These are phyloP conservation scores for Amblyopsis rosae DNA, from an alignment of 2,113 vertebrate genomes.

Conservation along the genomic window DNA sequence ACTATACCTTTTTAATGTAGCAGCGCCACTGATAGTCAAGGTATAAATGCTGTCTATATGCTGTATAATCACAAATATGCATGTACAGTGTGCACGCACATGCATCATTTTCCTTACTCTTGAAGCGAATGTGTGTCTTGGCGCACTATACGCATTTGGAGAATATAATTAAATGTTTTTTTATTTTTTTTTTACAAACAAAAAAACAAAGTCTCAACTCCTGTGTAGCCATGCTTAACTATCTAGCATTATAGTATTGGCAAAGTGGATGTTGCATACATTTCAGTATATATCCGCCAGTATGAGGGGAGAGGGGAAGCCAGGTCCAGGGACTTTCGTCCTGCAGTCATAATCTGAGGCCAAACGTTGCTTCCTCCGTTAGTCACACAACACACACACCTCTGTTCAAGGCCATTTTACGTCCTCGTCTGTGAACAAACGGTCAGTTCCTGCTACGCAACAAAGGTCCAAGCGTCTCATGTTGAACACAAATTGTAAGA, in stretches of 20 bases:
- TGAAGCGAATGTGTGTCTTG: no score
- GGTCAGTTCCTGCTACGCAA: neutral
- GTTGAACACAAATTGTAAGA: neutral
- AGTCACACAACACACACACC: constrained; percentile 32
- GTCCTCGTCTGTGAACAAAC: neutral
- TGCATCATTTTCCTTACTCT: no score
- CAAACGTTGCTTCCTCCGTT: constrained; percentile 69
- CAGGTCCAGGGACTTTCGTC: constrained; percentile 50
- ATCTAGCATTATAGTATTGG: neutral
- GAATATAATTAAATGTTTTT: no score
- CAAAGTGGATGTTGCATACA: neutral
- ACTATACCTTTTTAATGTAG: no score
- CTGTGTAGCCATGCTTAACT: neutral
- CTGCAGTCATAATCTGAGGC: constrained; percentile 71
- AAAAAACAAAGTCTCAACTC: no score
- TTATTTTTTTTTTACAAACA: no score
- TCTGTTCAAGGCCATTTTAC: neutral
- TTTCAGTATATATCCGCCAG: constrained; percentile 7
- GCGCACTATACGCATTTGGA: no score
- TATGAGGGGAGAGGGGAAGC: constrained; percentile 49
- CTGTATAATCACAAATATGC: no score
- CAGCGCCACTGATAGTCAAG: no score
- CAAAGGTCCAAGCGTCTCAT: neutral
- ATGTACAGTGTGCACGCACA: no score
- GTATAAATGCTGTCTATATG: no score